Conservation (phyloP, 2,888 invertebrate genomes). For the Xiphydria camelus region DNA sequence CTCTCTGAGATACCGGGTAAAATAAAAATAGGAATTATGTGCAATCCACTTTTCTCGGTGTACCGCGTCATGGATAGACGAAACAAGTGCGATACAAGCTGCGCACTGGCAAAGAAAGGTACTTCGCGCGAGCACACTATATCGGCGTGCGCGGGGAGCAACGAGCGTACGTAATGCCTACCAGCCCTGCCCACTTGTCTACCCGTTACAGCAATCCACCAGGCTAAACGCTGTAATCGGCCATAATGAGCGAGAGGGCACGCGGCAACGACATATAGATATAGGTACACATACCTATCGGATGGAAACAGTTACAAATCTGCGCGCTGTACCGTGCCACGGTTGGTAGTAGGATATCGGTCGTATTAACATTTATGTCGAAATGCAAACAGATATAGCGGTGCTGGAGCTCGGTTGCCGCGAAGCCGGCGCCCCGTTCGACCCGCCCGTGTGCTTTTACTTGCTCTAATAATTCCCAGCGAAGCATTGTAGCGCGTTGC, state of each 20-base stretch:
- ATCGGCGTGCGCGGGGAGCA: too few species aligned
- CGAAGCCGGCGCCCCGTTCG: conserved; percentile 7
- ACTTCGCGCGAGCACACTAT: too few species aligned
- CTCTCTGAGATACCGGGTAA: too few species aligned
- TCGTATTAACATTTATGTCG: conserved; percentile 1
- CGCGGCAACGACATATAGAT: conserved; percentile 20
- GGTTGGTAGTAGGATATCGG: conserved; percentile 14
- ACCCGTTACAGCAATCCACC: too few species aligned
- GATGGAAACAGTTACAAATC: conserved; percentile 6
- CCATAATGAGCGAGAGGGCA: conserved; percentile 10
- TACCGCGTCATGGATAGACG: too few species aligned
- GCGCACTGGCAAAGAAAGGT: too few species aligned
- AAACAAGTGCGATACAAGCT: too few species aligned
- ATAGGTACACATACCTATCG: conserved; percentile 4
- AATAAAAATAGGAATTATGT: too few species aligned
- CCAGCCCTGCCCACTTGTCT: too few species aligned
- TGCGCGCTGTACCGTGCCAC: conserved; percentile 5
- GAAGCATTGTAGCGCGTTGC: conserved; percentile 28
- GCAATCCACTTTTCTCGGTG: too few species aligned
- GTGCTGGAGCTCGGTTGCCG: not conserved
- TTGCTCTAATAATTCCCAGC: conserved; percentile 36
- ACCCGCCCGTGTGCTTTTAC: conserved; percentile 25
- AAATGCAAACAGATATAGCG: not conserved
- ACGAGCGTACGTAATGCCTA: too few species aligned
- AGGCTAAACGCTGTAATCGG: conserved; percentile 14